Base-by-base conservation (phyloP, 2,888 invertebrate species). In the Syrista parreyssii region DNA sequence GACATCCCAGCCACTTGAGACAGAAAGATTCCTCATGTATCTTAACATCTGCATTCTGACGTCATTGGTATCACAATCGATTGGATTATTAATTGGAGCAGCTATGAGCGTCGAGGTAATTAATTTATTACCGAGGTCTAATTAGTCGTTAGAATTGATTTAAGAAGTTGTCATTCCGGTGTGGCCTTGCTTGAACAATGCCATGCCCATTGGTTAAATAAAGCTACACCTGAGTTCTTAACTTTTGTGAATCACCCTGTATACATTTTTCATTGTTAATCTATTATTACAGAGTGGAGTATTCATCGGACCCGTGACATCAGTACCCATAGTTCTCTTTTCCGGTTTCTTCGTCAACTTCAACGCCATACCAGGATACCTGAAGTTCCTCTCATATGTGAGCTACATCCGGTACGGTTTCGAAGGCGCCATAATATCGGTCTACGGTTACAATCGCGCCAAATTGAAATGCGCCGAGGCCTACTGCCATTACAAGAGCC, bases 321-420 rank as follows among this genome's bases (percentile, higher is more conserved):
- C 96, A 76, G 98, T 98, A 84, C 98, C 98, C 15, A 95, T 98
- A 78, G 95, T 98, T 74, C 93, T 98, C 40, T 98, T 98, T 92
- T 97, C 97, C 55, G 98, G 98, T 11, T 98, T 98, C 93, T 98
- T 98, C 92, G 97, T 98, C 74, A 97, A 97, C 91, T 96, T 98
- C 91, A 95, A 96, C 90, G 97, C 97, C 69, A 97, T 98, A 89
- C 98, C 98, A 4, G 93, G 94, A 77, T 98, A 98, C 90, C 93
- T 98, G 75, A 95, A 95, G 86, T 98, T 98, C 96, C 92, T 98
- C 32, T 96, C 98, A 2, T 98, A 98, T 91, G 93, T 97, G 36
- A 98, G 98, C 85, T 98, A 98, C 91, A 95, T 98, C 76, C 94
- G 96, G 78, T 98, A 98, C 89, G 97, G 97, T 55, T 98, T 98